Evolutionary conservation across 2,888 invertebrate genomes (phyloP), one percentile per base, ranked within the genome.

Genomic region (Himalopsyche japonica): DNA sequence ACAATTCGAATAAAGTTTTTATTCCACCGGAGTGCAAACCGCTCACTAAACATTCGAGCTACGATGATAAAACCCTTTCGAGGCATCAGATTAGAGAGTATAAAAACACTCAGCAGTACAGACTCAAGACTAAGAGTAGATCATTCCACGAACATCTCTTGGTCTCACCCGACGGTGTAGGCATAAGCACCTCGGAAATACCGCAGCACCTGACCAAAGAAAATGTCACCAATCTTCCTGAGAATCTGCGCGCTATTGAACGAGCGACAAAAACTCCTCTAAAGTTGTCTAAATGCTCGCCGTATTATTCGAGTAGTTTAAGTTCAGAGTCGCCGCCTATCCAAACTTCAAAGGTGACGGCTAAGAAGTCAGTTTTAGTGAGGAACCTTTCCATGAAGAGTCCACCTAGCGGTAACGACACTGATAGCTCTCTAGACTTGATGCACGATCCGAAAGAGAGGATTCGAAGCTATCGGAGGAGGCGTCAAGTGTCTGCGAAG

Each of bases 291-390:
- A 94, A 95, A 89, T 95, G 95, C 88, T 95, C 95, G 1, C 95
- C 95, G 0, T 95, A 95, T 89, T 95, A 95, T 89, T 95, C 95
- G 37, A 95, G 95, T 88, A 95, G 95, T 88, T 90, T 95, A 64
- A 95, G 95, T 89, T 95, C 95, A 0, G 95, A 95, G 88, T 95
- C 95, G 34, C 95, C 95, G 2, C 95, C 95, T 1, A 94, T 95
- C 89, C 93, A 94, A 84, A 93, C 95, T 47, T 92, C 94, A 79
- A 94, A 95, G 88, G 94, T 94, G 7, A 93, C 94, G 0, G 94
- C 93, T 24, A 95, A 95, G 89, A 93, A 93, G 81, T 94, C 95
- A 0, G 88, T 95, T 43, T 90, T 94, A 3, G 93, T 93, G 86
- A 91, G 93, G 87, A 92, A 94, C 87, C 92, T 94, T 88, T 93